Base-by-base conservation (phyloP, 92 coral and sea anemone species). In the Scolanthus callimorphus region DNA sequence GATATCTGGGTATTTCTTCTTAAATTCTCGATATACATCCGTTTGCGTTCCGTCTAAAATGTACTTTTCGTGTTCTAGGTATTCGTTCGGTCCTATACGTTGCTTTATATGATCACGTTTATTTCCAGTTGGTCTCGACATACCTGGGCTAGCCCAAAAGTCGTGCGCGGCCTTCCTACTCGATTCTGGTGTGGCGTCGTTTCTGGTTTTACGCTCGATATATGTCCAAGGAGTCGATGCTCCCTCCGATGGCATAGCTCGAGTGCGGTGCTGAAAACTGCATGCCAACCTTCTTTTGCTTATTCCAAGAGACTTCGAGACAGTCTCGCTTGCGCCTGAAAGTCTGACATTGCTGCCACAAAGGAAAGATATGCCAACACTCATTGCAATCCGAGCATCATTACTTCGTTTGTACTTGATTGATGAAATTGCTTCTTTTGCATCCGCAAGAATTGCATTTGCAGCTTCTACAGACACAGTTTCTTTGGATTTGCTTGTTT, bases 1-100 rank as follows among this genome's bases (percentile, higher is more conserved):
- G 12, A 77, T 60, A 1, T 85, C 71, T 3, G 81, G 85, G 28
- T 70, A 71, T 48, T 77, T 65, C 17, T 39, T 25, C 54, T 72
- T 66, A 12, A 83, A 83, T n/a, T 55, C 73, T n/a, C 39, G 15
- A 39, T 59, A 83, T n/a, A 69, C 85, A 34, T 84, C 82, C 0
- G 85, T 77, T 51, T 82, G 83, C 15, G 81, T 82, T 31, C 76
- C 64, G 34, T 82, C 80, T 24, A 84, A 26, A 3, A 84, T 52
- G 27, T 84, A 74, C 25, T 78, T 84, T 25, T 80, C 55, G 29
- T 78, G 91, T 4, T 31, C 27, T 12, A 69, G 27, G 47, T 72
- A 78, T 4, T 51, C 64, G 31, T 60, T 73, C 10, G 78, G 65
- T 2, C 74, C 82, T 10, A 67, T 39, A 2, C 54, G 74, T 38